Evolutionary conservation across 2,888 invertebrate species (phyloP).

Genomic region (Alentia gelatinosa): DNA sequence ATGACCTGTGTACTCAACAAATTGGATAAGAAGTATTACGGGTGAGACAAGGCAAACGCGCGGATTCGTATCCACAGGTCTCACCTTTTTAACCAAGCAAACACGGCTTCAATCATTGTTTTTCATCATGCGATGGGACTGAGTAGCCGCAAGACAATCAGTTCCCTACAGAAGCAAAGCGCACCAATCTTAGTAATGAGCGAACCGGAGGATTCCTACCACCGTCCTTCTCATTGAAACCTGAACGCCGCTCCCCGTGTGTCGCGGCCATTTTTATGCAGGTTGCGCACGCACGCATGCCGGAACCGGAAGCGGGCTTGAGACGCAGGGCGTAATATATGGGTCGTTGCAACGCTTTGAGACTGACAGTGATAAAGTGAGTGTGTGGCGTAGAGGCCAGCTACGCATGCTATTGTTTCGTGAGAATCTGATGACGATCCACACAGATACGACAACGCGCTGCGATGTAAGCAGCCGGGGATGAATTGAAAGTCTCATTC

Average conservation of each 20-base stretch:
- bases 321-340: not conserved
- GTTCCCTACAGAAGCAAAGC: not conserved
- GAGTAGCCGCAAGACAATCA: not conserved
- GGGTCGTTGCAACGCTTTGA: not conserved
- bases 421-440: not conserved
- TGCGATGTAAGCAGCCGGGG: not conserved
- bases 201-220: not conserved
- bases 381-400: not conserved
- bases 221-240: not conserved
- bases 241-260: not conserved
- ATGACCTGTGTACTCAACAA: not conserved
- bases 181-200: conserved; percentile 18
- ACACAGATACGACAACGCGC: not conserved
- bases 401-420: not conserved
- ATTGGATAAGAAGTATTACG: not conserved
- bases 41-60: not conserved
- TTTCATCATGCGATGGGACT: conserved; percentile 1
- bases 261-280: not conserved
- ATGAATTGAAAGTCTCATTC: not conserved
- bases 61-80: not conserved
- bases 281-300: not conserved
- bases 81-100: not conserved
- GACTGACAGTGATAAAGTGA: not conserved
- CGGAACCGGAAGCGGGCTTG: conserved; percentile 15
- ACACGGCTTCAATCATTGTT: not conserved